phyloP scores from a whole-genome alignment of 1,140 invertebrate genomes.

The Lepidotrigona ventralis region DNA sequence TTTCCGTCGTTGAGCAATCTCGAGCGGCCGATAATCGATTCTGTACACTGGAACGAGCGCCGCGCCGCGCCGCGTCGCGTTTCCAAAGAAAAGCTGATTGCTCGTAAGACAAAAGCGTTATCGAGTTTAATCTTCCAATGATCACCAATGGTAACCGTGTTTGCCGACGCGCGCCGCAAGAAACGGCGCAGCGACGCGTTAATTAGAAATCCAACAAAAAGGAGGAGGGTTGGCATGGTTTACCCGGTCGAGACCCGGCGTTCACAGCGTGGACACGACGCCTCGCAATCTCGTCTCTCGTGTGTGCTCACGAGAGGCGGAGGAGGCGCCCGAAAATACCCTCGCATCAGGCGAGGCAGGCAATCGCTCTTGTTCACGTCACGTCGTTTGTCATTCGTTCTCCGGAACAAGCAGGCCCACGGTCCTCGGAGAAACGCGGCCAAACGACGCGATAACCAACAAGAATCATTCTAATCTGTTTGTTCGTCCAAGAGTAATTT shows the following conservation, averaged over 20 bases:
- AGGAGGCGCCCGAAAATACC: constrained; percentile 50
- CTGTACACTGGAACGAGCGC: background rate
- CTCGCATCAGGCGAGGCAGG: constrained; percentile 39
- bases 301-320: constrained; percentile 29
- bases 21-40: background rate
- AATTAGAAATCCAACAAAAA: constrained; percentile 59
- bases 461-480: constrained; percentile 51
- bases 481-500: constrained; percentile 43
- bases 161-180: constrained; percentile 17
- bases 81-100: constrained; percentile 30
- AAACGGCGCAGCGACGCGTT: constrained; percentile 46
- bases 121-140: constrained; percentile 47
- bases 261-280: constrained; percentile 20
- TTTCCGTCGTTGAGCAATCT: background rate
- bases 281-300: constrained; percentile 26
- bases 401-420: constrained; percentile 43
- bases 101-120: constrained; percentile 42
- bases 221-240: constrained; percentile 27
- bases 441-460: constrained; percentile 16
- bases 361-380: constrained; percentile 63
- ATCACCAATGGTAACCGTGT: constrained; percentile 32
- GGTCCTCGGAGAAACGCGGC: constrained; percentile 3
- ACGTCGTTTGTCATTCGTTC: constrained; percentile 61
- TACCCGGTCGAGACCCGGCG: constrained; percentile 26
- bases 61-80: background rate